Evolutionary conservation across 2,113 vertebrate genomes (phyloP), one percentile per base, ranked within the genome.

Genomic region (Alouatta palliata): DNA sequence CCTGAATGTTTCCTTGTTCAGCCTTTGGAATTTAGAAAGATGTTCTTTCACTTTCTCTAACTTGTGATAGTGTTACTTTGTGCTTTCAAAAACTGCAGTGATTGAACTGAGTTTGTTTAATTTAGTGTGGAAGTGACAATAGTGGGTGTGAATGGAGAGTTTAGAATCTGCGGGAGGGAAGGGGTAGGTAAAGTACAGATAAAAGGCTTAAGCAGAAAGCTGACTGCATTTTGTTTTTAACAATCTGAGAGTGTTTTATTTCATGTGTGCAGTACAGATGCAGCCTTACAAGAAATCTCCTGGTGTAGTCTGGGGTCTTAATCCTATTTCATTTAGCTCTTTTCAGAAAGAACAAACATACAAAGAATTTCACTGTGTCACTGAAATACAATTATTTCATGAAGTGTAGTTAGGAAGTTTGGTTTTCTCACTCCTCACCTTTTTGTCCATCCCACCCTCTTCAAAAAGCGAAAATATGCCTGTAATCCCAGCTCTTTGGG

Each of bases 241-340:
- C 47, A 97, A 71, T 17, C 9, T 84, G 52, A 56, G 11, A 61
- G 70, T 79, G 30, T 94, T 92, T 91, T 58, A 66, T 80, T 95
- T 95, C 58, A 80, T 52, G 9, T 30, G 77, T 30, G 77, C 52
- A 8, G 2, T 70, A 25, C n/a, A 25, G 79, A 66, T n/a, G 71
- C 13, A 30, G 84, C 30, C 61, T 56, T 35, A 23, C 4, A 11
- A 20, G 89, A 79, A 71, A 82, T 13, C 73, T 49, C 21, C 43
- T n/a, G 9, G 27, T 13, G 21, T 20, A 21, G 11, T 25, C 45
- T 49, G 93, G 43, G 79, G 32, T 2, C 52, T 43, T 27, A 12
- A 43, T 32, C 43, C 23, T 47, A 56, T 7, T 87, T 84, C 11
- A 32, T 49, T 76, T 70, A 64, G 37, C 10, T 77, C 14, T 90